Conservation (phyloP, 1,140 invertebrate genomes). For the Drosophila prosaltans region DNA sequence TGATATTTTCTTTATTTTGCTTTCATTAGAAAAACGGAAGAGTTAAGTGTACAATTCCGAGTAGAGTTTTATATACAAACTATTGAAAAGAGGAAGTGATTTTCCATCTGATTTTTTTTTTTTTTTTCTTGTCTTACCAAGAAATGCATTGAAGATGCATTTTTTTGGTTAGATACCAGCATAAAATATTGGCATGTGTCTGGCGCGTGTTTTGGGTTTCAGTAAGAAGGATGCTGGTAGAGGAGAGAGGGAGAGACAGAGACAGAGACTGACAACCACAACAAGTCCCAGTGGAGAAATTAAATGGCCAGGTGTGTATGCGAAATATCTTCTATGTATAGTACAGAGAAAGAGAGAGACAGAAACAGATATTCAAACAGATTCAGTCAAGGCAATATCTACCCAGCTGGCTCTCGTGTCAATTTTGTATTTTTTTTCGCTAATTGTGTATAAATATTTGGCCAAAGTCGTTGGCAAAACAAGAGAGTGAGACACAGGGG, state of each 20-base stretch:
- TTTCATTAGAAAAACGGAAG: conserved; percentile 64
- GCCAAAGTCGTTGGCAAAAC: conserved; percentile 31
- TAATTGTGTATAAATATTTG: conserved; percentile 80
- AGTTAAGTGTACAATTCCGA: conserved; percentile 48
- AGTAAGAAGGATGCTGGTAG: conserved; percentile 52
- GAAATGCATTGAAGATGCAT: conserved; percentile 34
- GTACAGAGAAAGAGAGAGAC: too few species aligned
- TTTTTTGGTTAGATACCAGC: conserved; percentile 46
- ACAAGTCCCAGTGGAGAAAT: conserved; percentile 57
- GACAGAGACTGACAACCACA: conserved; percentile 26
- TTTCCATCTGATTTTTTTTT: neutral
- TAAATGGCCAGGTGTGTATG: conserved; percentile 47
- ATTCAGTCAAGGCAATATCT: conserved; percentile 1
- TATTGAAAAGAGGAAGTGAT: conserved; percentile 36
- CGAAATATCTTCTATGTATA: conserved; percentile 2
- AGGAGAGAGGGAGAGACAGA: neutral
- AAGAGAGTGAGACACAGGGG: neutral
- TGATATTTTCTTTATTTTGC: conserved; percentile 7
- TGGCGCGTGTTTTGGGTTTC: conserved; percentile 54
- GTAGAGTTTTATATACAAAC: conserved; percentile 16
- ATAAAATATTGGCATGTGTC: conserved; percentile 50
- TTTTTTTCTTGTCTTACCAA: conserved; percentile 27
- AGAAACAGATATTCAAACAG: neutral
- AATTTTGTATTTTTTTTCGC: conserved; percentile 50
- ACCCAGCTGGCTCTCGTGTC: conserved; percentile 58